Evolutionary conservation across 2,888 invertebrate species (phyloP), one percentile per base, ranked within the genome.

Genomic region (Trichogramma dendrolimi): DNA sequence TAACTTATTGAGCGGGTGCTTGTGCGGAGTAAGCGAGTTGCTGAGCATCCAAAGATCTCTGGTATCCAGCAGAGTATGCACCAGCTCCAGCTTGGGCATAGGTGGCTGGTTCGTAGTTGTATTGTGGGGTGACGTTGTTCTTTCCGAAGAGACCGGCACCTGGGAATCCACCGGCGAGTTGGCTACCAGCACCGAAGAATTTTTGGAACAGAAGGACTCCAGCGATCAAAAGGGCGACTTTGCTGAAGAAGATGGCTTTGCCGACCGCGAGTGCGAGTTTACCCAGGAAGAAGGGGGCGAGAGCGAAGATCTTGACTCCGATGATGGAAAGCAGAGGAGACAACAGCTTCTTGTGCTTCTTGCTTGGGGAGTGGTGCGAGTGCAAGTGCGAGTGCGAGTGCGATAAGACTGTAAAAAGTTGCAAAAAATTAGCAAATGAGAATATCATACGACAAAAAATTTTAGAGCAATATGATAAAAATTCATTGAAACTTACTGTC

Each of bases 191-290:
- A 61, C 85, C 82, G 69, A 88, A 79, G 55, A 89, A 80, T 71
- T 86, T 89, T 72, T 89, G 88, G 68, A 89, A 81, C 5, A 88
- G 88, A 55, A 90, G 75, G 41, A 90, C 82, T 0, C 87, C 85
- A 38, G 90, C 89, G 48, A 91, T 80, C 56, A 91, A 77, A 67
- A 92, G 85, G 1, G 92, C 92, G 61, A 92, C 80, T 77, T 92
- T 92, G 55, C 91, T 88, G 10, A 92, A 84, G 67, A 92, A 82
- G 60, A 91, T 79, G 41, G 92, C 92, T 80, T 92, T 92, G 51
- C 87, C 83, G 39, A 90, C 87, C 68, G 92, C 78, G 27, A 92
- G 81, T 0, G 87, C 88, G 1, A 92, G 81, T 54, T 87, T 87
- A 14, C 88, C 90, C 66, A 92, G 82, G 14, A 89, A 78, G 6